Percentiles rank a stretch among this genome's conserved stretches.
Evolutionary conservation across 2,888 invertebrate genomes (phyloP).

Genomic region (Papilio demoleus): DNA sequence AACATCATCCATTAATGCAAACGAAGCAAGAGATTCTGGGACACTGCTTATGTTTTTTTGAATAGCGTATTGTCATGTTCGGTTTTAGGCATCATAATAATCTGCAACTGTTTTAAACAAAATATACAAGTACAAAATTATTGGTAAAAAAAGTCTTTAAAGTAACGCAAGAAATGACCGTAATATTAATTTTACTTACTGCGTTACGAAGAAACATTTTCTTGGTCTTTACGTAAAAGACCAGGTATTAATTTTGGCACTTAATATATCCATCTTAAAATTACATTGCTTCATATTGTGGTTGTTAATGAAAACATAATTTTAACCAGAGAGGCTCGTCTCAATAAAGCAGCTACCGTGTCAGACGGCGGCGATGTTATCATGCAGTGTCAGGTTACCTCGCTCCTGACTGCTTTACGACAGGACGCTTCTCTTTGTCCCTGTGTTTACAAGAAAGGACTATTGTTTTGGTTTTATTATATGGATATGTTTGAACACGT

Average conservation of each 20-base stretch:
- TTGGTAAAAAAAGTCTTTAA: too few species aligned
- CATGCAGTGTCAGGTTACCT: slow-evolving; percentile 52
- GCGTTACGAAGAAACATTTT: too few species aligned
- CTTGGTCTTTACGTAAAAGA: not conserved
- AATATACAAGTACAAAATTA: too few species aligned
- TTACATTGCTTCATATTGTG: not conserved
- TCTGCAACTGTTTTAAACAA: too few species aligned
- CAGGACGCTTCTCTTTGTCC: slow-evolving; percentile 43
- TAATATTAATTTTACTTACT: too few species aligned
- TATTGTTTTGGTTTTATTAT: slow-evolving; percentile 12
- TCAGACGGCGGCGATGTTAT: slow-evolving; percentile 47
- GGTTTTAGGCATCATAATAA: too few species aligned
- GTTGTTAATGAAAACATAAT: slow-evolving; percentile 35
- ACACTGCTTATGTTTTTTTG: too few species aligned
- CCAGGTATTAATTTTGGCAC: not conserved
- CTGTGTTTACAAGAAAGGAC: slow-evolving; percentile 23
- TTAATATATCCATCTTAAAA: not conserved
- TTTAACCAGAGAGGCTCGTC: slow-evolving; percentile 26
- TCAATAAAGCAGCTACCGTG: slow-evolving; percentile 49
- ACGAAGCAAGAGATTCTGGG: too few species aligned
- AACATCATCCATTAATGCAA: too few species aligned
- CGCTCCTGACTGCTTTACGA: slow-evolving; percentile 47
- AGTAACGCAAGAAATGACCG: too few species aligned
- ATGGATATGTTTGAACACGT: slow-evolving; percentile 8
- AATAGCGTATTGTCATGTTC: too few species aligned